Evolutionary conservation across 2,888 invertebrate species (phyloP).

Genomic region (Hypena proboscidalis): DNA sequence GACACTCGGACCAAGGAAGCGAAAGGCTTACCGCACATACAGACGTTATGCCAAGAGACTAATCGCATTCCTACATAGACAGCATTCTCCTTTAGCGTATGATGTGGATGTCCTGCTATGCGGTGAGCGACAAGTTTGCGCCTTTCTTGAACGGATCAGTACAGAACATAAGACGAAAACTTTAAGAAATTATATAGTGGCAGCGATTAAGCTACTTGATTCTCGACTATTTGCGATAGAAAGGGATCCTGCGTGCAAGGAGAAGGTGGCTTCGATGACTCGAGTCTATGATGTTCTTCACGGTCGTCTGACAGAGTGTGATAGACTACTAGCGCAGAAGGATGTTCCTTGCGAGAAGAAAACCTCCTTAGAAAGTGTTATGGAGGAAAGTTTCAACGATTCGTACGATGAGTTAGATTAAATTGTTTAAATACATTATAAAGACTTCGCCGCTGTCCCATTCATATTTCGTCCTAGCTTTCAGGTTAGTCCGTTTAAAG

Average conservation of each 20-base stretch:
- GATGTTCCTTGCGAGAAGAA: conserved; percentile 58
- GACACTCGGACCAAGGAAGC: conserved; percentile 74
- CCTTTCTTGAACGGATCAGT: conserved; percentile 77
- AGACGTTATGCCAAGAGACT: conserved; percentile 79
- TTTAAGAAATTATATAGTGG: conserved; percentile 79
- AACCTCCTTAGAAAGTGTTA: conserved; percentile 64
- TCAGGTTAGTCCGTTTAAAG: conserved; percentile 12
- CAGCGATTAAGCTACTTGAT: conserved; percentile 79
- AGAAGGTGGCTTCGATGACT: conserved; percentile 81
- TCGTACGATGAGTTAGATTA: conserved; percentile 71
- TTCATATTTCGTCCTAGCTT: conserved; percentile 34
- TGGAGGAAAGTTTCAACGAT: conserved; percentile 72
- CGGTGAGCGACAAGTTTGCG: conserved; percentile 78
- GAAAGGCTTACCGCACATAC: conserved; percentile 80
- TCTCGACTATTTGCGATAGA: conserved; percentile 81
- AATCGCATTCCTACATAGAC: conserved; percentile 77
- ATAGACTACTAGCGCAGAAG: conserved; percentile 71
- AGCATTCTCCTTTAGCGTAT: conserved; percentile 80
- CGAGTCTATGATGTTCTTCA: conserved; percentile 78
- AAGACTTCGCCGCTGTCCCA: conserved; percentile 16
- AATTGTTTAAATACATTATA: conserved; percentile 11
- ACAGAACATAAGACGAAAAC: conserved; percentile 81
- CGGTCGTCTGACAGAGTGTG: conserved; percentile 75
- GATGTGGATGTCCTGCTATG: conserved; percentile 80
- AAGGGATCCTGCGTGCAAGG: conserved; percentile 79